phyloP scores from a whole-genome alignment of 2,797 vertebrate species.

The Limosa lapponica region DNA sequence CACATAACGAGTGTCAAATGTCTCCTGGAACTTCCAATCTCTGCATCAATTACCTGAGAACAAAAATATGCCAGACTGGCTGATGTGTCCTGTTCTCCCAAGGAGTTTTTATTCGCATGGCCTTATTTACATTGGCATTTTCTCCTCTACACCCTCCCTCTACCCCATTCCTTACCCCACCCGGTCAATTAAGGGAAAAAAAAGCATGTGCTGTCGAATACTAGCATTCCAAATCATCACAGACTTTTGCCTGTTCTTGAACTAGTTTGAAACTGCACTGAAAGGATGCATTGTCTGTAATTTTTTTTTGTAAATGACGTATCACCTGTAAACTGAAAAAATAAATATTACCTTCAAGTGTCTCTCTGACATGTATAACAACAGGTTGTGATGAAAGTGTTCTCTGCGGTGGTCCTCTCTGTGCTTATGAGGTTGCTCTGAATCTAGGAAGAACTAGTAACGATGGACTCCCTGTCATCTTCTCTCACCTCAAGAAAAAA shows the following conservation, averaged over 20 bases:
- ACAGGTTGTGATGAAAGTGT: not conserved
- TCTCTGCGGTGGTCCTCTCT: not conserved
- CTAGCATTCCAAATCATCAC: slow-evolving; percentile 77
- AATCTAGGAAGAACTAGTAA: not conserved
- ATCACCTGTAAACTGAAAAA: slow-evolving; percentile 81
- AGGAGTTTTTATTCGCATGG: slow-evolving; percentile 81
- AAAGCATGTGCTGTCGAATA: slow-evolving; percentile 79
- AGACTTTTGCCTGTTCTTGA: slow-evolving; percentile 77
- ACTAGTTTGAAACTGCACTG: slow-evolving; percentile 81
- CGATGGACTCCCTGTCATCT: not conserved
- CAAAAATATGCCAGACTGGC: not conserved
- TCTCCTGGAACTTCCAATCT: not conserved
- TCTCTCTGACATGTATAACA: slow-evolving; percentile 56
- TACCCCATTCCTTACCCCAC: not conserved
- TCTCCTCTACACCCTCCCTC: slow-evolving; percentile 44
- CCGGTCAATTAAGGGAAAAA: slow-evolving; percentile 57
- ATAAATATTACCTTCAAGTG: slow-evolving; percentile 81
- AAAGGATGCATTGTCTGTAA: slow-evolving; percentile 80
- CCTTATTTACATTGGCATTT: slow-evolving; percentile 61
- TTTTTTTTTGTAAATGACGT: slow-evolving; percentile 83
- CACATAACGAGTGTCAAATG: not conserved
- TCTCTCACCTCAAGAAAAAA: not conserved
- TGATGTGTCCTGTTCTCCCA: not conserved
- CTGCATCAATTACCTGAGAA: not conserved
- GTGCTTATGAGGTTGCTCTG: not conserved